Evolutionary conservation across 2,113 vertebrate genomes (phyloP).

Genomic region (Podarcis raffonei): DNA sequence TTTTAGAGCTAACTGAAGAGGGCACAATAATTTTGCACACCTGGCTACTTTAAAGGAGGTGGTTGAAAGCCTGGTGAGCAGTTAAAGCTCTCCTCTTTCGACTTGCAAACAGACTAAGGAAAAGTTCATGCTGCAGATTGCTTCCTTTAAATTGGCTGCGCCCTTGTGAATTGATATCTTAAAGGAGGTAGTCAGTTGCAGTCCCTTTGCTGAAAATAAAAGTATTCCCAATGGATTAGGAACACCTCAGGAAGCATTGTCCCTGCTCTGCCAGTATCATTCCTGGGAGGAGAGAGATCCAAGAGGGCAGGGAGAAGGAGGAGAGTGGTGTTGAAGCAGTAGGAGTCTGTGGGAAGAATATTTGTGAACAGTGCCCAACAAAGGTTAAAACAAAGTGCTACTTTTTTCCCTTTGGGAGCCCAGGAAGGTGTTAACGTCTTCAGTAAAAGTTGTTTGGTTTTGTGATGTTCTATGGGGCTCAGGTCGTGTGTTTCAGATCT

Average conservation of each 20-base stretch:
- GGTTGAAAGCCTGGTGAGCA: background rate
- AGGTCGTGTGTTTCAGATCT: conserved; percentile 3
- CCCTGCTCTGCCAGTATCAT: background rate
- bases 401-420: background rate
- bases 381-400: background rate
- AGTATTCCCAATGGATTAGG: background rate
- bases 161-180: background rate
- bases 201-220: background rate
- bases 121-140: background rate
- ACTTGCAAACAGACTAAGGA: background rate
- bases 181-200: background rate
- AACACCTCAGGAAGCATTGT: background rate
- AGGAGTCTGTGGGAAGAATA: background rate
- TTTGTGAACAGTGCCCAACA: background rate
- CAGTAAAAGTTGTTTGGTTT: conserved; percentile 24
- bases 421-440: background rate
- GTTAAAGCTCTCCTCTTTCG: background rate
- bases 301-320: background rate
- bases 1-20: conserved; percentile 5
- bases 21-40: background rate
- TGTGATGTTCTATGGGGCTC: conserved; percentile 27
- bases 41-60: background rate
- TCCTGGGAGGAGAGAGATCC: background rate
- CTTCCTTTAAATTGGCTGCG: background rate
- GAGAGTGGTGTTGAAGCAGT: background rate